Evolutionary conservation across 2,797 vertebrate species (phyloP).

Genomic region (Macrochelys suwanniensis): DNA sequence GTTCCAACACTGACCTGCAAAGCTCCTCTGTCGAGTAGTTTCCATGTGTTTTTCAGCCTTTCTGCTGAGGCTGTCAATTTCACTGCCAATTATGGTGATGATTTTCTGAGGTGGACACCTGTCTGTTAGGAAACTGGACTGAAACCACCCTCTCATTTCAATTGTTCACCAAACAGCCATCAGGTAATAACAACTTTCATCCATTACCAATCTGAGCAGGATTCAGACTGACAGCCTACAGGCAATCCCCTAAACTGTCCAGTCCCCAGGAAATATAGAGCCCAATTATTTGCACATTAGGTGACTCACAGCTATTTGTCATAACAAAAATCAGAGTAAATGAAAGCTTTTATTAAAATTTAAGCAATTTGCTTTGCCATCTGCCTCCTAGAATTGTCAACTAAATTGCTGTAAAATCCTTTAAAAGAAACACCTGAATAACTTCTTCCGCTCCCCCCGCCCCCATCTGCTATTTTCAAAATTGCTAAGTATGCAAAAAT

Average conservation of each 20-base stretch:
- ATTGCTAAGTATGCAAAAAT: not conserved
- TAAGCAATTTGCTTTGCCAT: conserved; percentile 50
- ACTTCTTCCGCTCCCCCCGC: not conserved
- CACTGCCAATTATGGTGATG: not conserved
- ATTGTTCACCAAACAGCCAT: not conserved
- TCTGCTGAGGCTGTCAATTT: not conserved
- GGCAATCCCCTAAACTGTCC: not conserved
- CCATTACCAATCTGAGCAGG: not conserved
- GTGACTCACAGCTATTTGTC: conserved; percentile 38
- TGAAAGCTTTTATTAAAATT: conserved; percentile 61
- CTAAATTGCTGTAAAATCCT: conserved; percentile 9
- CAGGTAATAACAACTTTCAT: not conserved
- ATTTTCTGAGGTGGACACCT: not conserved
- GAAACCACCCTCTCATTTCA: not conserved
- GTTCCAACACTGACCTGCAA: not conserved
- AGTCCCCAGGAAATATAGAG: not conserved
- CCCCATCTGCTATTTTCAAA: conserved; percentile 18
- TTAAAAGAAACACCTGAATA: not conserved
- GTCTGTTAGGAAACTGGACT: not conserved
- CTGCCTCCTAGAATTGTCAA: conserved; percentile 35
- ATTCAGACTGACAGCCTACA: not conserved
- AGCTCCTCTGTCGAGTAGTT: not conserved
- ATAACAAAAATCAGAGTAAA: conserved; percentile 25
- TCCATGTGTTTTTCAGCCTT: not conserved
- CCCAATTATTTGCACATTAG: conserved; percentile 39